A percentile compares a stretch with the other conserved stretches of the same genome.
These are phyloP conservation scores for Vipera ursinii DNA, from an alignment of 2,797 vertebrate genomes.

Conservation along the genomic window DNA sequence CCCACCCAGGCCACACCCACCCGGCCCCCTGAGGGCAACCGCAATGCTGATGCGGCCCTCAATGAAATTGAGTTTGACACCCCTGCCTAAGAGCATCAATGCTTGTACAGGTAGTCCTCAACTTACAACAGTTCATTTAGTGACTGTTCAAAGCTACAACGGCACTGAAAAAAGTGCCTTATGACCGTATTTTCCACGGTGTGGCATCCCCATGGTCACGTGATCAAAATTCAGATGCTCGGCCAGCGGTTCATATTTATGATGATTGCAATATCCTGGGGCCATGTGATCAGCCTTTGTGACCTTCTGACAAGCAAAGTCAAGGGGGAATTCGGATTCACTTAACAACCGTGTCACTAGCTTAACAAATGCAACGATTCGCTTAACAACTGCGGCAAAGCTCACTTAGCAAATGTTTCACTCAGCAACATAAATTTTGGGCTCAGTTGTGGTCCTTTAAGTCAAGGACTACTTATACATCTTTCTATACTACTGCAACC, in stretches of 20 bases:
- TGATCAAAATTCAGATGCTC: not conserved
- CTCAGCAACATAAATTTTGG: not conserved
- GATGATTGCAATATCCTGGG: not conserved
- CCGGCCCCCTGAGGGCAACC: too few relatives aligned
- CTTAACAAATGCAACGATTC: not conserved
- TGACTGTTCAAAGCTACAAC: too few relatives aligned
- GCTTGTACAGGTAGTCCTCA: too few relatives aligned
- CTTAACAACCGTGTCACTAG: not conserved
- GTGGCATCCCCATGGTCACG: not conserved
- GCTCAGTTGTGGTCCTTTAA: not conserved
- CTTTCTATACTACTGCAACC: slow-evolving; percentile 38
- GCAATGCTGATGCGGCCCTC: too few relatives aligned
- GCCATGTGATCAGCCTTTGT: not conserved
- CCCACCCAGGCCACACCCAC: too few relatives aligned
- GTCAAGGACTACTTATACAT: not conserved
- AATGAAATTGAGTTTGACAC: too few relatives aligned
- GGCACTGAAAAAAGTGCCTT: too few relatives aligned
- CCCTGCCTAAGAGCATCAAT: too few relatives aligned
- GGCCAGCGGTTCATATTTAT: not conserved
- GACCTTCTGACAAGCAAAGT: not conserved
- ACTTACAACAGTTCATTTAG: not conserved
- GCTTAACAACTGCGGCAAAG: not conserved
- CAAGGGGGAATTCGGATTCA: not conserved
- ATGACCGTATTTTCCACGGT: too few relatives aligned
- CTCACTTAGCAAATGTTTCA: not conserved